Base-by-base conservation (phyloP, 2,113 vertebrate genomes). In the Thalassarche chlororhynchos region DNA sequence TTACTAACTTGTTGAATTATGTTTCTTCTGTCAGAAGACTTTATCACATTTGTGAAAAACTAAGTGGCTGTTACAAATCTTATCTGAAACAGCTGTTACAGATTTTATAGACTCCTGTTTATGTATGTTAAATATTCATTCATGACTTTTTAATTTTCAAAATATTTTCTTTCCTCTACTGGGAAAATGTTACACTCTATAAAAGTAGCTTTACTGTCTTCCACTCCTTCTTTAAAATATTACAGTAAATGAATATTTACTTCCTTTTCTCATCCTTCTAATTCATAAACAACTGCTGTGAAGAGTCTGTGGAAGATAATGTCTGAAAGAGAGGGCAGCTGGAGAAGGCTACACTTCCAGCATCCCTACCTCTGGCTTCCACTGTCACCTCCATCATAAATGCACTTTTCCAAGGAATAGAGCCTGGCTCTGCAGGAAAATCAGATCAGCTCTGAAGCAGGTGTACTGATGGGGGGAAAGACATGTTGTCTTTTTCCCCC, bases 61-160 rank as follows among this genome's bases (percentile, higher is more conserved):
- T 64, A 64, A 84, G 26, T 89, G 38, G 16, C 26, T 84, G 51
- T 82, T 71, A 68, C 51, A 78, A 90, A 51, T 47, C 78, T 95
- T 72, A 84, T 61, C 70, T 84, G 69, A 88, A 95, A n/a, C 38
- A 86, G 86, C 66, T 70, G 28, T 47, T 57, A 62, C 32, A 69
- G 64, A 80, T 49, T 78, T 81, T 69, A 47, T 32, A 46, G 90
- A 47, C 65, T 36, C 84, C 72, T 79, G 13, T 87, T 94, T 81
- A 89, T 74, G 40, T 96, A 95, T 65, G 80, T 51, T 94, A 97
- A 97, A 85, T 97, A 96, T 96, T 98, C 68, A 96, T 95, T 97
- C 61, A 93, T 92, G 89, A 96, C 95, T 96, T 95, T 88, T 97
- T 95, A 97, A 98, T 98, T 98, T 98, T 96, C 55, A 94, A 97